These are phyloP conservation scores for Galaxias olidus DNA, from an alignment of 2,797 vertebrate genomes.

Conservation along the genomic window DNA sequence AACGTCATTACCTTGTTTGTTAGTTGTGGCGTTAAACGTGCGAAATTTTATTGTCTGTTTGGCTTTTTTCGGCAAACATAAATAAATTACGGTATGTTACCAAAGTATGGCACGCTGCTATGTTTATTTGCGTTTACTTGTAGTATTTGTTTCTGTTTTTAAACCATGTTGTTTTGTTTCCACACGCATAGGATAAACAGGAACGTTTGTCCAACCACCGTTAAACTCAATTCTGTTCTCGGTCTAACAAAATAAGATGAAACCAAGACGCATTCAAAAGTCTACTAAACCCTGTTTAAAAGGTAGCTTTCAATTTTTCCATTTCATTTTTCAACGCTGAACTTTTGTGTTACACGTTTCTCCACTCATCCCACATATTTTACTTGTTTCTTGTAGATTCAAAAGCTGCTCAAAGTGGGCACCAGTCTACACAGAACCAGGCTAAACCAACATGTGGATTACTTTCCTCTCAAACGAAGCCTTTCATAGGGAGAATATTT, in stretches of 20 bases:
- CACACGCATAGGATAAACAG: background rate
- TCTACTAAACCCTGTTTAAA: conserved; percentile 32
- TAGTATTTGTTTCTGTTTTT: no score
- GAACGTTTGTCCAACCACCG: no score
- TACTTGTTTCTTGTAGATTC: conserved; percentile 46
- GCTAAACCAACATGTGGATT: conserved; percentile 58
- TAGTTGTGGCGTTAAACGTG: no score
- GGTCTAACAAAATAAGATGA: conserved; percentile 65
- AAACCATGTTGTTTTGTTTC: conserved; percentile 35
- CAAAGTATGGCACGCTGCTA: no score
- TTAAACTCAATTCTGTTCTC: conserved; percentile 1
- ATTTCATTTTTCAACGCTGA: background rate
- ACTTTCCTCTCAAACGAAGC: conserved; percentile 70
- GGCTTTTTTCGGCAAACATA: no score
- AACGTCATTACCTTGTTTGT: no score
- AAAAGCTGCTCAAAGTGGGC: conserved; percentile 64
- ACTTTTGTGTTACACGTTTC: background rate
- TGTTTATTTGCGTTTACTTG: background rate
- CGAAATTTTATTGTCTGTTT: no score
- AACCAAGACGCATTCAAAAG: conserved; percentile 54
- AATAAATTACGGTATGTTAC: no score
- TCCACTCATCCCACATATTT: background rate
- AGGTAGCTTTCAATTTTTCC: conserved; percentile 48
- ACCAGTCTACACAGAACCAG: conserved; percentile 63
- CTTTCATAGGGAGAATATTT: conserved; percentile 91